Evolutionary conservation across 2,797 vertebrate genomes (phyloP).

Genomic region (Percopsis omiscomaycus): DNA sequence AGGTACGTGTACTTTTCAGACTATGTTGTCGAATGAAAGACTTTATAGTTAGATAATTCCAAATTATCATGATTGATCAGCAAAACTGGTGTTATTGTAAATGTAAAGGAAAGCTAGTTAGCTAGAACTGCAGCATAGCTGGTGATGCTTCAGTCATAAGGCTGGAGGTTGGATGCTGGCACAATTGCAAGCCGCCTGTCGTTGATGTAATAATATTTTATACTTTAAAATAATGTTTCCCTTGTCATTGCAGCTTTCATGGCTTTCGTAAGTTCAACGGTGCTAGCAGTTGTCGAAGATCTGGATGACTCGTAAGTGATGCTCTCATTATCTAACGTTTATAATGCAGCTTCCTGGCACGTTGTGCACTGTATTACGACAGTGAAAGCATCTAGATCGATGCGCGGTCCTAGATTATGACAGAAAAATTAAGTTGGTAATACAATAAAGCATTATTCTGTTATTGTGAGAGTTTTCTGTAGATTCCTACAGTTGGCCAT

Average conservation of each 20-base stretch:
- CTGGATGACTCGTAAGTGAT: conserved; percentile 81
- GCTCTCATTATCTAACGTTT: conserved; percentile 3
- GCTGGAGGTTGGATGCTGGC: conserved; percentile 11
- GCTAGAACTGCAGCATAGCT: conserved; percentile 54
- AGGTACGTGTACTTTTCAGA: conserved; percentile 58
- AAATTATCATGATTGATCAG: not conserved
- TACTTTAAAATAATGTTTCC: conserved; percentile 7
- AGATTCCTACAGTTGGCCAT: not conserved
- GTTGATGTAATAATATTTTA: not conserved
- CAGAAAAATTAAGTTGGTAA: not conserved
- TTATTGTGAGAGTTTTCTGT: not conserved
- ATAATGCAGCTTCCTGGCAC: conserved; percentile 26
- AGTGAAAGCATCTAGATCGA: not conserved
- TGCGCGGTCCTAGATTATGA: not conserved
- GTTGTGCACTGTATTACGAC: not conserved
- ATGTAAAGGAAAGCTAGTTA: conserved; percentile 36
- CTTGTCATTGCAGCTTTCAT: conserved; percentile 41
- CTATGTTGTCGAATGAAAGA: not conserved
- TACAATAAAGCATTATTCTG: not conserved
- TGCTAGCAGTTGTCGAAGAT: conserved; percentile 75
- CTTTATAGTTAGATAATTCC: fast-evolving
- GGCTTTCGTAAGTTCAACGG: conserved; percentile 59
- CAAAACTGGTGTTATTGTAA: not conserved
- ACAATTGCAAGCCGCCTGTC: not conserved
- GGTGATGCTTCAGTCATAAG: conserved; percentile 66